These are phyloP conservation scores for Eulemur rufifrons DNA, from an alignment of 2,113 vertebrate species.

Conservation along the genomic window DNA sequence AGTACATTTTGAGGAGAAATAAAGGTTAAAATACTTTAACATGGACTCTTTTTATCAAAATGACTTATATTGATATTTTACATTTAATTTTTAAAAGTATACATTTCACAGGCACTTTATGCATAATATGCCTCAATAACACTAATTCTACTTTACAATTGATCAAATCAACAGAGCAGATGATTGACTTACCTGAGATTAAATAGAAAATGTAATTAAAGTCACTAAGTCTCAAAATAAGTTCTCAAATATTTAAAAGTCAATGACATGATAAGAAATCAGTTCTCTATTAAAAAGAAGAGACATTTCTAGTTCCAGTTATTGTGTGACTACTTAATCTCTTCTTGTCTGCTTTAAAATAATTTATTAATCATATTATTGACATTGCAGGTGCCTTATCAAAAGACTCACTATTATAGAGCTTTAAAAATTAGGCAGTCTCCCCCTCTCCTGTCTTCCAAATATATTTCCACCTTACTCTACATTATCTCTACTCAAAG, in stretches of 20 bases:
- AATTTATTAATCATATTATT: neutral
- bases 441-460: neutral
- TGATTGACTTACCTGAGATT: neutral
- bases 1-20: neutral
- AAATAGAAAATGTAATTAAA: neutral
- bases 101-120: neutral
- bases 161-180: neutral
- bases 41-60: neutral
- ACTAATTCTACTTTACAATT: neutral
- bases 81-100: neutral
- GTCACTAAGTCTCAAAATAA: neutral
- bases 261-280: neutral
- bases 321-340: neutral
- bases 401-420: neutral
- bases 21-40: neutral
- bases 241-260: neutral
- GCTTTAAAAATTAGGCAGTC: neutral
- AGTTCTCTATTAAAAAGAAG: neutral
- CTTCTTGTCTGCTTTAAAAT: neutral
- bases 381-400: neutral
- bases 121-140: neutral
- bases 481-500: neutral
- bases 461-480: neutral
- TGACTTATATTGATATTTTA: neutral
- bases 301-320: neutral